Percentiles rank a stretch among this genome's conserved stretches.
These are phyloP conservation scores for Gymnocheta viridis DNA, from an alignment of 2,888 invertebrate genomes.

Conservation along the genomic window DNA sequence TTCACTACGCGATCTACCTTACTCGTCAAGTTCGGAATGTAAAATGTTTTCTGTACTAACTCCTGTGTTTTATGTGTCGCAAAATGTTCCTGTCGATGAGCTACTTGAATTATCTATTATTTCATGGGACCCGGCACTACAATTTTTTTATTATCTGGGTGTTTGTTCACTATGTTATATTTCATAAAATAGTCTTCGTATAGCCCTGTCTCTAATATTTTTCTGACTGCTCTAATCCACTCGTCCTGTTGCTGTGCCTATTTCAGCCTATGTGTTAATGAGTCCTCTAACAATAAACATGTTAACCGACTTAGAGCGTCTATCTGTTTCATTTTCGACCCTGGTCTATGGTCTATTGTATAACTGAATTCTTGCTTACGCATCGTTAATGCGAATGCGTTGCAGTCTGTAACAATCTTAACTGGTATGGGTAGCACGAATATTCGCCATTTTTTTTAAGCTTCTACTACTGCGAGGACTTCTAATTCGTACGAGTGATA, in stretches of 20 bases:
- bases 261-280: constrained; percentile 42
- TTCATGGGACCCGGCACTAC: too few species aligned
- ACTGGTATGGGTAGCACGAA: neutral
- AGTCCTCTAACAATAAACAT: constrained; percentile 49
- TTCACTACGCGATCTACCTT: constrained; percentile 59
- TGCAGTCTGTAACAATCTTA: constrained; percentile 59
- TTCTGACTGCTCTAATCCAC: constrained; percentile 40
- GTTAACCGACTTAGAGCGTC: constrained; percentile 64
- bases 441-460: constrained; percentile 72
- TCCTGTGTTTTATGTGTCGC: constrained; percentile 64
- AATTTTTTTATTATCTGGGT: too few species aligned
- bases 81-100: too few species aligned
- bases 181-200: neutral
- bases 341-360: constrained; percentile 57
- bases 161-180: neutral
- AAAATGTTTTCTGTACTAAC: constrained; percentile 56
- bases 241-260: constrained; percentile 56
- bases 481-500: constrained; percentile 73
- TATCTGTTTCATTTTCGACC: constrained; percentile 62
- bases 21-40: constrained; percentile 49
- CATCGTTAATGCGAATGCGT: constrained; percentile 68
- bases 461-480: constrained; percentile 72
- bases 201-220: neutral
- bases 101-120: too few species aligned
- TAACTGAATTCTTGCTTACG: constrained; percentile 64